Conservation (phyloP, 2,888 invertebrate species). For the Megaustenia siamemsis region DNA sequence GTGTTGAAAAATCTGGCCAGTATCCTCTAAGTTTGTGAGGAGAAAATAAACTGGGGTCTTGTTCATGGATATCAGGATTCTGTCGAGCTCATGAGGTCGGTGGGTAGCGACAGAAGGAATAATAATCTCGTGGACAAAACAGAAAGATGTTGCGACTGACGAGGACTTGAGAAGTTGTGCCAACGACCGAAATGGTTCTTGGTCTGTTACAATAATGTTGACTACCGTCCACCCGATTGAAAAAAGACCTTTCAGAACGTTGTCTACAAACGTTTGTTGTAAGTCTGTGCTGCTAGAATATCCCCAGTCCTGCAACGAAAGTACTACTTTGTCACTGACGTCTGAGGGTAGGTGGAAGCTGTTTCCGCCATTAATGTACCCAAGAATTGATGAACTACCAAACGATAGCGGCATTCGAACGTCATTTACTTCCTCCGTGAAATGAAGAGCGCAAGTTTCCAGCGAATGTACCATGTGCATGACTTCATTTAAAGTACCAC, state of each 20-base stretch:
- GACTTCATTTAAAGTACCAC: constrained; percentile 27
- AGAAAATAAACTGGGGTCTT: constrained; percentile 20
- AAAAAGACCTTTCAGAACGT: neutral
- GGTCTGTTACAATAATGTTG: constrained; percentile 32
- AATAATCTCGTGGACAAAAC: constrained; percentile 18
- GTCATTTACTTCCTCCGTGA: constrained; percentile 35
- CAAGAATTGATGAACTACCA: constrained; percentile 14
- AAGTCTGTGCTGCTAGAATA: constrained; percentile 10
- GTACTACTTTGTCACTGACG: neutral
- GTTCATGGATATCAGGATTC: neutral
- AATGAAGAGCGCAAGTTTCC: constrained; percentile 50
- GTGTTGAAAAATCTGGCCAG: neutral
- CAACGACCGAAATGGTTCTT: constrained; percentile 16
- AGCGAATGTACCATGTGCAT: constrained; percentile 35
- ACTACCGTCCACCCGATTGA: constrained; percentile 35
- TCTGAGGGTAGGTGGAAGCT: constrained; percentile 13
- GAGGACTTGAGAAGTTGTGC: neutral
- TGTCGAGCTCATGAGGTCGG: neutral
- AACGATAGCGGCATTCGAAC: neutral
- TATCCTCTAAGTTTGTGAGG: constrained; percentile 22
- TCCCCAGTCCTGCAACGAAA: constrained; percentile 3
- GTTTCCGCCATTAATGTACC: constrained; percentile 27
- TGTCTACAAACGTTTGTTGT: constrained; percentile 6
- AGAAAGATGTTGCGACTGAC: neutral
- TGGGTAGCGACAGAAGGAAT: neutral